A percentile compares a stretch with the other conserved stretches of the same genome.
Conservation (phyloP, 2,797 vertebrate species). For the Sebastes cheni region DNA sequence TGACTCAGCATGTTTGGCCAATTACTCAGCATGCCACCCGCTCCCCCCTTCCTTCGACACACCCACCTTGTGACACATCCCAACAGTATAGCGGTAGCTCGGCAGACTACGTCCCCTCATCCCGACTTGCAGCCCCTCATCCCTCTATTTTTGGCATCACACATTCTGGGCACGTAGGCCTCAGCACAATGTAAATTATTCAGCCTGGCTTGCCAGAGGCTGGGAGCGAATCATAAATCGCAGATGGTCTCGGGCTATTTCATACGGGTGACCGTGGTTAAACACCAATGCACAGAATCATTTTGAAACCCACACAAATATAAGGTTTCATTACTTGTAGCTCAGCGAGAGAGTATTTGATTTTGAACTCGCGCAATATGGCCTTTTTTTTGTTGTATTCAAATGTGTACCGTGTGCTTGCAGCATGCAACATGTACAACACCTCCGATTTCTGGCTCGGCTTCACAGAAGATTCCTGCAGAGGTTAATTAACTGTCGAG, state of each 20-base stretch:
- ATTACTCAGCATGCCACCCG: constrained; percentile 64
- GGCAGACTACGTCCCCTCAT: constrained; percentile 51
- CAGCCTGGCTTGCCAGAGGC: constrained; percentile 82
- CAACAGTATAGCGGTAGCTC: constrained; percentile 41
- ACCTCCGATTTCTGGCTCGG: constrained; percentile 31
- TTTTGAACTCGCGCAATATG: constrained; percentile 30
- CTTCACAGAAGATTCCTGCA: constrained; percentile 37
- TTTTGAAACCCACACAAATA: constrained; percentile 79
- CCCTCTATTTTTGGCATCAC: constrained; percentile 78
- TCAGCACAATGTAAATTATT: constrained; percentile 88
- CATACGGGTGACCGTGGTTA: constrained; percentile 81
- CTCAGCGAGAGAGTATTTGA: constrained; percentile 55
- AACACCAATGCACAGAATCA: constrained; percentile 80
- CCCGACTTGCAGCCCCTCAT: constrained; percentile 38
- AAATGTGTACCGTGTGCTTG: constrained; percentile 20
- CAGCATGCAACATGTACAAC: constrained; percentile 9
- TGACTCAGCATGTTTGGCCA: constrained; percentile 75
- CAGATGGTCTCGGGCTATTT: constrained; percentile 82
- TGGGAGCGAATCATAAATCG: constrained; percentile 83
- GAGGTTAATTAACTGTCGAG: constrained; percentile 53
- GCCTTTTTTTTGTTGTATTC: constrained; percentile 28
- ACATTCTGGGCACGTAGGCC: constrained; percentile 83
- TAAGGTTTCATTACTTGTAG: constrained; percentile 76
- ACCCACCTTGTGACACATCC: constrained; percentile 65
- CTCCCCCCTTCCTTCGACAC: constrained; percentile 40